Base-by-base conservation (phyloP, 2,888 invertebrate genomes). In the Apotomis turbidana region DNA sequence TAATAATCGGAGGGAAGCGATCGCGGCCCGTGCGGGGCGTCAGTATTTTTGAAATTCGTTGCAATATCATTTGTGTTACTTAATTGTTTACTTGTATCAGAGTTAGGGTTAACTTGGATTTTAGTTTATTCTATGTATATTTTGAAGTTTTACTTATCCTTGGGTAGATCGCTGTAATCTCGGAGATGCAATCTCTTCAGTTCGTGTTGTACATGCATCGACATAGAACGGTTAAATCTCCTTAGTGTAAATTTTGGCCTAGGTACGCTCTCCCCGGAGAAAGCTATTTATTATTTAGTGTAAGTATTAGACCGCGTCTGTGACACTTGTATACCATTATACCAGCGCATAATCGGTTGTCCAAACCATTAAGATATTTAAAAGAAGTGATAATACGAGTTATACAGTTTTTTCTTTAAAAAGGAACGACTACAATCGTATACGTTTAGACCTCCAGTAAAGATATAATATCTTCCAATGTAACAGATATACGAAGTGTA, bases 351-450 rank as follows among this genome's bases (percentile, higher is more conserved):
- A 83, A 84, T 86, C 81, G 90, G 89, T 88, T 88, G 87, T 83
- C 81, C 79, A 77, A 83, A 81, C 85, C 87, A 85, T 86, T 81
- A 78, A 80, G 87, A 86, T 90, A 87, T 89, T 88, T 87, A 87
- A 85, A 84, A 79, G 81, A 81, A 80, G 84, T 84, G 84, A 84
- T 84, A 80, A 74, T 90, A 90, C 79, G 83, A 71, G 71, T 87
- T 92, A 88, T 90, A 90, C 88, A 88, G 87, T 87, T 89, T 88
- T 88, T 89, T 90, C 85, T 90, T 90, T 86, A 80, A 84, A 91
- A 91, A 91, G 91, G 88, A 87, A 87, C 88, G 83, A 89, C 90
- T 94, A 95, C 95, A 95, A 94, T 95, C 95, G 96, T 96, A 96
- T 96, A 96, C 96, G 96, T 95, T 95, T 95, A 91, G 90, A 81